These are phyloP conservation scores for Chiroxiphia lanceolata DNA, from an alignment of 2,797 vertebrate species.

Conservation along the genomic window DNA sequence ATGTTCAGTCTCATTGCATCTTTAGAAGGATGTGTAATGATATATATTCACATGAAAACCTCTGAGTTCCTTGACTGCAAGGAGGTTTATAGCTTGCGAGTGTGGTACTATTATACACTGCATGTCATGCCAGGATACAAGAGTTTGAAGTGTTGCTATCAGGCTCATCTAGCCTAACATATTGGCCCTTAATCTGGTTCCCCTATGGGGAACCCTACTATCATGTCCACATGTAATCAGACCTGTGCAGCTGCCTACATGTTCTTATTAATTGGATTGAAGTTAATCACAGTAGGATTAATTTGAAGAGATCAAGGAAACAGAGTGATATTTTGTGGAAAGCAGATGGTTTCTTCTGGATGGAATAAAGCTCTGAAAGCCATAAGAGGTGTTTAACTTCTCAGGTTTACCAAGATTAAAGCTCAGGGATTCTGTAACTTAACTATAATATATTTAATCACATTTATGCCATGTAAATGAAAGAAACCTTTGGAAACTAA, in stretches of 20 bases:
- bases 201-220: background rate
- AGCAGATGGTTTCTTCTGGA: constrained; percentile 57
- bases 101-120: background rate
- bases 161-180: background rate
- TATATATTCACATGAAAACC: background rate
- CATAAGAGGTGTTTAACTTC: constrained; percentile 27
- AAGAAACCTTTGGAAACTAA: background rate
- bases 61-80: background rate
- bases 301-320: constrained; percentile 65
- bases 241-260: constrained; percentile 50
- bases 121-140: background rate
- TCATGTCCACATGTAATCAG: constrained; percentile 45
- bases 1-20: background rate
- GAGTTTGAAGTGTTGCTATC: background rate
- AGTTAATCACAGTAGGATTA: constrained; percentile 68
- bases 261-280: constrained; percentile 67
- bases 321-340: constrained; percentile 20
- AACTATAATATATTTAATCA: constrained; percentile 25
- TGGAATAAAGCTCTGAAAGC: constrained; percentile 43
- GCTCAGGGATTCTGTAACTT: constrained; percentile 36
- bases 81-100: background rate
- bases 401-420: constrained; percentile 47
- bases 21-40: background rate
- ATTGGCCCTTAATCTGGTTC: background rate
- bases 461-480: background rate